Evolutionary conservation across 2,113 vertebrate genomes (phyloP).

Genomic region (Rhipidura dahli): DNA sequence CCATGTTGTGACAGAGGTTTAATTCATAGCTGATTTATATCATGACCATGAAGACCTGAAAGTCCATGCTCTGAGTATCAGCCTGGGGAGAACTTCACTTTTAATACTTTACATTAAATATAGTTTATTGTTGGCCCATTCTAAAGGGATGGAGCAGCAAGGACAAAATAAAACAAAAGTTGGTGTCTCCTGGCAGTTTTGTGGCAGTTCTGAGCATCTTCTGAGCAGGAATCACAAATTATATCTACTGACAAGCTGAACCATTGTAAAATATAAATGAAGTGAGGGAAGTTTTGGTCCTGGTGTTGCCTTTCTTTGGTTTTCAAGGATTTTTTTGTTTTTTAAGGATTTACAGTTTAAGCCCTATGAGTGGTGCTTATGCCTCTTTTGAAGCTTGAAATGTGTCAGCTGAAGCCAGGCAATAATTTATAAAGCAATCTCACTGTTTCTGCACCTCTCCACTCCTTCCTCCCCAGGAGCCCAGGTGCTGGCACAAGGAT

Average conservation of each 20-base stretch:
- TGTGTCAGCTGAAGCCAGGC: not conserved
- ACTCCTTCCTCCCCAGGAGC: not conserved
- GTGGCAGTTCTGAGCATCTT: conserved; percentile 32
- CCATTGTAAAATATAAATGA: conserved; percentile 18
- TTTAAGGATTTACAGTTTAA: conserved; percentile 37
- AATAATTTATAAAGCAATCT: conserved; percentile 42
- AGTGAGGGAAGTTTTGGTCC: not conserved
- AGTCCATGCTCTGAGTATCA: conserved; percentile 37
- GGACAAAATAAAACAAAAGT: conserved; percentile 63
- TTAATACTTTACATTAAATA: conserved; percentile 45
- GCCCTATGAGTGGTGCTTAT: conserved; percentile 8
- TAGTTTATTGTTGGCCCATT: conserved; percentile 34
- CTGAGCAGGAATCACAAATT: conserved; percentile 4
- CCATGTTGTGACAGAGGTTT: conserved; percentile 62
- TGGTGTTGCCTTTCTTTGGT: not conserved
- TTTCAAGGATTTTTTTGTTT: not conserved
- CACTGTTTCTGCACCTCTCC: not conserved
- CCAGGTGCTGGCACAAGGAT: not conserved
- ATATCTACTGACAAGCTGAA: not conserved
- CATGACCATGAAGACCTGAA: not conserved
- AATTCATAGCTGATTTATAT: conserved; percentile 62
- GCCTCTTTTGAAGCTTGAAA: conserved; percentile 17
- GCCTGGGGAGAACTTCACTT: conserved; percentile 11
- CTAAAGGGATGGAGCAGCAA: conserved; percentile 27
- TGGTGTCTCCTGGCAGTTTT: conserved; percentile 35